Conservation (phyloP, 2,888 invertebrate genomes). For the Pristionchus entomophagus region DNA sequence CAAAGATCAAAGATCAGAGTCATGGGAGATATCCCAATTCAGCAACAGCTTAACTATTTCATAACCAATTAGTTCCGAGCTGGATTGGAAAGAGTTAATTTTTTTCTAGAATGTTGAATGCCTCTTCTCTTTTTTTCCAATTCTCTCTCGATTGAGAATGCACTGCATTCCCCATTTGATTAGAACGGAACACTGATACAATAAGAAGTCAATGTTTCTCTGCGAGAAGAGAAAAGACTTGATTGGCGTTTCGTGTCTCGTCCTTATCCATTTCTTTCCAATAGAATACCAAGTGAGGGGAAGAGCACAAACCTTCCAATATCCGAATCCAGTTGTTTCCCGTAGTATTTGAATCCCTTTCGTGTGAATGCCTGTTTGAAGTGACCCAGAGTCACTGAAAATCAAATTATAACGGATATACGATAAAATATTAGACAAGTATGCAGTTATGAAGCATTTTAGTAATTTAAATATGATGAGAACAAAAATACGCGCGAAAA, state of each 20-base stretch:
- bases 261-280: not conserved
- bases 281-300: not conserved
- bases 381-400: conserved; percentile 54
- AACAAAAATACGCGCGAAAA: not conserved
- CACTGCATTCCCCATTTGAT: not conserved
- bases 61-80: too few species aligned
- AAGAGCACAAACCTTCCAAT: conserved; percentile 59
- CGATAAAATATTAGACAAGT: not conserved
- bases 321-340: conserved; percentile 66
- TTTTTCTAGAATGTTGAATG: not conserved
- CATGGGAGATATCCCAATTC: too few species aligned
- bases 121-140: not conserved
- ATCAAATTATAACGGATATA: not conserved
- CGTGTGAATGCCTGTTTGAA: conserved; percentile 64
- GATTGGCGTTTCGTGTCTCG: not conserved
- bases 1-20: conserved; percentile 40
- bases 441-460: not conserved
- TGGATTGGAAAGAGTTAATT: not conserved
- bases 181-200: conserved; percentile 18
- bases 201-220: not conserved
- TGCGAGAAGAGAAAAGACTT: not conserved
- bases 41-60: too few species aligned
- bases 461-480: not conserved
- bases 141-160: not conserved
- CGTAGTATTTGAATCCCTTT: conserved; percentile 70